These are phyloP conservation scores for Patiria miniata DNA, from an alignment of 35 echinoderm and acorn worm genomes.

Conservation along the genomic window DNA sequence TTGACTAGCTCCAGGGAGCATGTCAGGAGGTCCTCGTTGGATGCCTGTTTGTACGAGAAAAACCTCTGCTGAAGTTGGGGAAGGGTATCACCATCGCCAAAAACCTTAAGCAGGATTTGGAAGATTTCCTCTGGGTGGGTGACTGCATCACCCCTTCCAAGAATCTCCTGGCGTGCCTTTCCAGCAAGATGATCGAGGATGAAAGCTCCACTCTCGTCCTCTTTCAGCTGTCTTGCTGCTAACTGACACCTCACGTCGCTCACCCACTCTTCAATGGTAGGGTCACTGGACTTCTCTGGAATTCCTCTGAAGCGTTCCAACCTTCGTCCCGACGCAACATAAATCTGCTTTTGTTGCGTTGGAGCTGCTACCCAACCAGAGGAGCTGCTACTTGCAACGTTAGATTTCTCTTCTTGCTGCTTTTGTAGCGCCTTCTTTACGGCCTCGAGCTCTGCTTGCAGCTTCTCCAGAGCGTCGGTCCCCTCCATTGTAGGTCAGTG, in stretches of 20 bases:
- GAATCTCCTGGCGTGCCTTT: slow-evolving; percentile 44
- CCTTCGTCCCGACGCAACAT: slow-evolving; percentile 32
- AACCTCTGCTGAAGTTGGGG: slow-evolving; percentile 65
- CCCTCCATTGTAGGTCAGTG: too few relatives aligned
- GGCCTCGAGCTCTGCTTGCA: too few relatives aligned
- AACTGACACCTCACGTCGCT: background rate
- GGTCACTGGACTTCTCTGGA: slow-evolving; percentile 33
- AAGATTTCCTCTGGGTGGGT: slow-evolving; percentile 60
- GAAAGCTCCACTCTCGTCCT: slow-evolving; percentile 32
- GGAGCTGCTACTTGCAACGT: too few relatives aligned
- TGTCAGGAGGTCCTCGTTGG: slow-evolving; percentile 37
- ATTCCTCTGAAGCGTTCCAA: slow-evolving; percentile 55
- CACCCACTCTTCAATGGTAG: slow-evolving; percentile 40
- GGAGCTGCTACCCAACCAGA: background rate
- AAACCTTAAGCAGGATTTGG: slow-evolving; percentile 45
- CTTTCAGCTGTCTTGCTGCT: background rate
- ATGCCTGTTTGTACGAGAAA: slow-evolving; percentile 54
- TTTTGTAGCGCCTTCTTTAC: too few relatives aligned
- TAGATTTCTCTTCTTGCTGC: too few relatives aligned
- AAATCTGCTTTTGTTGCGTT: slow-evolving; percentile 21
- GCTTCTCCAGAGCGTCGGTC: too few relatives aligned
- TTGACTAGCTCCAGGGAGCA: slow-evolving; percentile 64
- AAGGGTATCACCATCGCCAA: slow-evolving; percentile 39
- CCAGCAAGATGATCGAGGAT: slow-evolving; percentile 60
- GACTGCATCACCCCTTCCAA: slow-evolving; percentile 7